Conservation (phyloP, 2,113 vertebrate species). For the Crotalus tigris region DNA sequence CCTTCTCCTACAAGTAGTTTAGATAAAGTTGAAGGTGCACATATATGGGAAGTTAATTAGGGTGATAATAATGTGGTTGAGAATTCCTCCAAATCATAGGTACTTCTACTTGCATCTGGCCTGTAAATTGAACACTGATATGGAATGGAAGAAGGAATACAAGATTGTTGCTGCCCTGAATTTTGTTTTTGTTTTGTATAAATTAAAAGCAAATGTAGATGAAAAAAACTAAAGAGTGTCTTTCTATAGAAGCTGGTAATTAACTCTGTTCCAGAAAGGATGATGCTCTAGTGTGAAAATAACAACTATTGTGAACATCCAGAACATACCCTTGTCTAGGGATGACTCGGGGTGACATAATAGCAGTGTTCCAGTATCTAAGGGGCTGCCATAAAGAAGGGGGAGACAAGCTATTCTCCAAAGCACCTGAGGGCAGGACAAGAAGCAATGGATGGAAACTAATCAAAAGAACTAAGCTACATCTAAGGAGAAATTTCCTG, state of each 20-base stretch:
- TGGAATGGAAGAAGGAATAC: neutral
- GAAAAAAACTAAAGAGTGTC: neutral
- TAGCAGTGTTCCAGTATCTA: too few species aligned
- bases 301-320: neutral
- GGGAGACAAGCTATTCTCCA: neutral
- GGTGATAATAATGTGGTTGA: neutral
- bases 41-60: neutral
- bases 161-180: neutral
- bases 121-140: neutral
- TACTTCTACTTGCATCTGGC: neutral
- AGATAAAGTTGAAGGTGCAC: neutral
- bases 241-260: neutral
- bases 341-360: neutral
- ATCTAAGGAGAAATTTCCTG: neutral
- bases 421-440: neutral
- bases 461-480: neutral
- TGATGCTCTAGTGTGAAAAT: neutral
- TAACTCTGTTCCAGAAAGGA: neutral
- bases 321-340: neutral
- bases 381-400: too few species aligned
- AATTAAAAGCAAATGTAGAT: neutral
- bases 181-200: neutral
- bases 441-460: neutral
- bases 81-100: neutral
- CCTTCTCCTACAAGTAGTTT: neutral